Percentiles rank a stretch among this genome's conserved stretches.
Evolutionary conservation across 2,888 invertebrate species (phyloP).

Genomic region (Prosopocoilus inquinatus): DNA sequence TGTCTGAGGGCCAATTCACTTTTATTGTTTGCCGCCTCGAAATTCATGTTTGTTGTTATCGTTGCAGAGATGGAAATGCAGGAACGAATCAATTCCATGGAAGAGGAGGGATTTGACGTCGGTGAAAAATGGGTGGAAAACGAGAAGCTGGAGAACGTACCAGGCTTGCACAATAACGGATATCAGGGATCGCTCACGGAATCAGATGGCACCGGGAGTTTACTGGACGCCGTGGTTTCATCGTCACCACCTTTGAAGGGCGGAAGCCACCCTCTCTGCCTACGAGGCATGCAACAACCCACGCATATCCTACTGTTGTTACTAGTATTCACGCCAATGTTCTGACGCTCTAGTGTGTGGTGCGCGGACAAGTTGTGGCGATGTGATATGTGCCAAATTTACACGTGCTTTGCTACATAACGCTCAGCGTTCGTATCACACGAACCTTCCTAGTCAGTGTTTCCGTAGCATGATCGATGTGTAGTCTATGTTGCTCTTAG

Average conservation of each 20-base stretch:
- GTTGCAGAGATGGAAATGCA: slow-evolving; percentile 63
- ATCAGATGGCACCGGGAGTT: slow-evolving; percentile 9
- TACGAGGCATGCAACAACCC: slow-evolving; percentile 3
- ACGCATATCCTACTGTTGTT: slow-evolving; percentile 28
- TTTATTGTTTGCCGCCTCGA: slow-evolving; percentile 24
- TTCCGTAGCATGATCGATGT: slow-evolving; percentile 37
- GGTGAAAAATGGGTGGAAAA: slow-evolving; percentile 11
- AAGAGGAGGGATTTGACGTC: slow-evolving; percentile 45
- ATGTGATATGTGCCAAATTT: slow-evolving; percentile 34
- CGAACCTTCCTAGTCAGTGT: slow-evolving; percentile 30
- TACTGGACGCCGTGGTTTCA: slow-evolving; percentile 7
- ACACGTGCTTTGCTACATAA: slow-evolving; percentile 49
- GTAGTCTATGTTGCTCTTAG: slow-evolving; percentile 37
- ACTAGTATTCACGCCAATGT: slow-evolving; percentile 40
- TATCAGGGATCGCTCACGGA: slow-evolving; percentile 66
- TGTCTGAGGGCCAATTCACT: slow-evolving; percentile 28
- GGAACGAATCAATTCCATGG: slow-evolving; percentile 53
- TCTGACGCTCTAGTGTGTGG: slow-evolving; percentile 37
- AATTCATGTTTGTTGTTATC: background rate
- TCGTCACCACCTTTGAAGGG: slow-evolving; percentile 14
- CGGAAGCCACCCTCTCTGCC: slow-evolving; percentile 3
- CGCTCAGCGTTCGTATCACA: slow-evolving; percentile 41
- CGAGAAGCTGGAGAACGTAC: slow-evolving; percentile 6
- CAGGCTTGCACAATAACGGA: slow-evolving; percentile 48
- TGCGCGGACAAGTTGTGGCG: slow-evolving; percentile 22